Evolutionary conservation across 2,797 vertebrate species (phyloP), one percentile per base, ranked within the genome.

Genomic region (Xenopus petersii): DNA sequence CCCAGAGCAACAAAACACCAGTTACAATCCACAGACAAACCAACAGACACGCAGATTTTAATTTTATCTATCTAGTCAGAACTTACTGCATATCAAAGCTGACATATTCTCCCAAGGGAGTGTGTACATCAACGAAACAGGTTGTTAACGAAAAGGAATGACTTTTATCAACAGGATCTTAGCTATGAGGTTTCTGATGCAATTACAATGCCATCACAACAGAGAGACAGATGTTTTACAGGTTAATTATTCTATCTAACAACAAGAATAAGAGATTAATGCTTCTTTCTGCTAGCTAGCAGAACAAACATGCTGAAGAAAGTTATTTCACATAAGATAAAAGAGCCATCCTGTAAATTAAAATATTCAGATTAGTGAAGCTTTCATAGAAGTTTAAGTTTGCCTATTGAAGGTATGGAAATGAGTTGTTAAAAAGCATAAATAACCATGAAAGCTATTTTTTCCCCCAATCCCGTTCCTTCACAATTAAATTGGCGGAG

Each of bases 191-290:
- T 79, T 79, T 79, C 62, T 79, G 71, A 74, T 79, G 54, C 71
- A 79, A 79, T 79, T 74, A 79, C 47, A 8, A 54, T 47, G 55
- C 77, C 77, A 79, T 79, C 77, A 79, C 71, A 74, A 79, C 71
- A 79, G 71, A 73, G 75, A 79, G 77, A 70, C 71, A 79, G 77
- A 68, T 79, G 77, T 79, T 79, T 65, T 74, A 56, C 77, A 79
- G 77, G 77, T 79, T 79, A 74, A 74, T 79, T 79, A 79, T 79
- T 74, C 62, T 60, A 48, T 74, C 71, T 74, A 79, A 70, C 77
- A 74, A 79, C 77, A 79, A 79, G 77, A 74, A 73, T 64, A 17
- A 56, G 54, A 65, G 71, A 74, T 79, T 65, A 70, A 74, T 79
- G 71, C 17, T 74, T 70, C 8, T 61, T 65, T 51, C 36, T 65